Evolutionary conservation across 2,113 vertebrate genomes (phyloP).

Genomic region (Odocoileus hemionus): DNA sequence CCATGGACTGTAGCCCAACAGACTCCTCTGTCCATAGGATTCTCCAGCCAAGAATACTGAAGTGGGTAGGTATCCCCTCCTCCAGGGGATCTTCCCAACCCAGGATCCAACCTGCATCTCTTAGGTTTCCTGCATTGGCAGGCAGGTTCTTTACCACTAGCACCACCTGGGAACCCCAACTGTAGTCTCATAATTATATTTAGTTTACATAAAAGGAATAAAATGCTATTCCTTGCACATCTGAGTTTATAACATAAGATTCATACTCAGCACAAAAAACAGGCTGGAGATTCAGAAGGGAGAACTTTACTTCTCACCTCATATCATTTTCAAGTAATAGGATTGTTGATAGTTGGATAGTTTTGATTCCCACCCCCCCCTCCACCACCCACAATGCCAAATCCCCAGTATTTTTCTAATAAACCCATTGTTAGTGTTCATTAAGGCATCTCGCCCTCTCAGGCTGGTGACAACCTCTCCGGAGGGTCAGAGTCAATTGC

Average conservation of each 20-base stretch:
- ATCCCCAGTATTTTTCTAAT: background rate
- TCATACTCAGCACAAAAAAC: background rate
- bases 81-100: background rate
- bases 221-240: background rate
- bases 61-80: background rate
- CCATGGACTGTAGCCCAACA: background rate
- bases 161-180: background rate
- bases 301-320: background rate
- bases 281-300: background rate
- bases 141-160: background rate
- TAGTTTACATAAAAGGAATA: background rate
- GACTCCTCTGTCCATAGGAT: background rate
- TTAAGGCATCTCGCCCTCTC: background rate
- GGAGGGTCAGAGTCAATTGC: background rate
- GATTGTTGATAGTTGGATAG: background rate
- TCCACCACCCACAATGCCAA: accelerated
- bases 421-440: background rate
- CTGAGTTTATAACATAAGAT: background rate
- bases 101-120: background rate
- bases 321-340: background rate
- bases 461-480: background rate
- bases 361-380: background rate
- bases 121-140: background rate
- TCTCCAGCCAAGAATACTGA: background rate
- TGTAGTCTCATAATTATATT: background rate